Evolutionary conservation across 2,888 invertebrate genomes (phyloP).

Genomic region (Hemithea aestivaria): DNA sequence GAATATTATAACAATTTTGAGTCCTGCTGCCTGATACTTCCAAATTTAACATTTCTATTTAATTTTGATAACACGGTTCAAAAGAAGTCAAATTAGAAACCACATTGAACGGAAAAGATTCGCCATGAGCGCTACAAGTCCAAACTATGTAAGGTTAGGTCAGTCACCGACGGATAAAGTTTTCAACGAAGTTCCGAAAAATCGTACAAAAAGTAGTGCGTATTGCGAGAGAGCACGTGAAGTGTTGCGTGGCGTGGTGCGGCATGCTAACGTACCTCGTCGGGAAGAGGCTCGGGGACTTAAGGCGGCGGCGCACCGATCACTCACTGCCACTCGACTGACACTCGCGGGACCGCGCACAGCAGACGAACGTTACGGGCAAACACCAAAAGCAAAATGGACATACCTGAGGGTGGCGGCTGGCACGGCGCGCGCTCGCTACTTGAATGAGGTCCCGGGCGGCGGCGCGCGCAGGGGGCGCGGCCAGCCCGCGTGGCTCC

Average conservation of each 20-base stretch:
- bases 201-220: constrained; percentile 33
- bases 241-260: constrained; percentile 40
- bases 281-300: constrained; percentile 21
- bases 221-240: constrained; percentile 35
- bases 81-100: no score
- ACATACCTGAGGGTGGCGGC: constrained; percentile 77
- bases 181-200: constrained; percentile 14
- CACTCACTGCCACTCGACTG: constrained; percentile 69
- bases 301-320: constrained; percentile 37
- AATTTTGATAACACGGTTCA: no score
- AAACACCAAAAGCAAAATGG: constrained; percentile 77
- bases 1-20: no score
- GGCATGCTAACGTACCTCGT: constrained; percentile 66
- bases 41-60: no score
- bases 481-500: constrained; percentile 80
- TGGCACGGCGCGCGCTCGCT: constrained; percentile 73
- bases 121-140: no score
- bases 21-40: no score
- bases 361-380: constrained; percentile 56
- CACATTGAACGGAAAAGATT: no score
- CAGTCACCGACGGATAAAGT: constrained; percentile 6
- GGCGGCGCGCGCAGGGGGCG: constrained; percentile 82
- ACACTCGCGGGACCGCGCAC: constrained; percentile 70
- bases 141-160: constrained; percentile 1
- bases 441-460: constrained; percentile 76